A percentile compares a stretch with the other conserved stretches of the same genome.
phyloP scores from a whole-genome alignment of 2,797 vertebrate species.

The Eidolon dupreanum region DNA sequence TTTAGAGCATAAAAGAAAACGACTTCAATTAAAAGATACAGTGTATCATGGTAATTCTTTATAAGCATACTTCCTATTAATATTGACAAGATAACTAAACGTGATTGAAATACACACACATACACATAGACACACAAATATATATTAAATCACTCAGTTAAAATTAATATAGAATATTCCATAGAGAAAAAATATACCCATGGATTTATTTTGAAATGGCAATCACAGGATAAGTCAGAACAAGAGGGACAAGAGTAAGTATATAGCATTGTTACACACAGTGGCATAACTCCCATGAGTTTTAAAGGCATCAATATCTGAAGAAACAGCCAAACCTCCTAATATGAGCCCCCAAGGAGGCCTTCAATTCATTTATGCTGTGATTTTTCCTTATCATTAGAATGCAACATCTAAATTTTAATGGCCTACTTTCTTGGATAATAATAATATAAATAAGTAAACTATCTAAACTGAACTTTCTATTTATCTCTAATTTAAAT shows the following conservation, averaged over 20 bases:
- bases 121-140: neutral
- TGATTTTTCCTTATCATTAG: neutral
- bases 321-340: neutral
- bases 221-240: neutral
- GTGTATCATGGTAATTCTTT: neutral
- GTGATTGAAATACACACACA: neutral
- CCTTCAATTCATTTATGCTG: neutral
- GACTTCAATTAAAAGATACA: neutral
- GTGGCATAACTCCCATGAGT: neutral
- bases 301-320: neutral
- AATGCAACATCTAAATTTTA: neutral
- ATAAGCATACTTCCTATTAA: neutral
- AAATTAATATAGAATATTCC: neutral
- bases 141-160: neutral
- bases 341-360: neutral
- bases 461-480: neutral
- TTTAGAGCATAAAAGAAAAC: neutral
- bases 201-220: neutral
- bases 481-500: constrained; percentile 32
- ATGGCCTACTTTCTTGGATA: constrained; percentile 4
- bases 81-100: neutral
- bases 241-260: neutral
- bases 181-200: neutral
- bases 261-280: neutral
- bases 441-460: constrained; percentile 24